Conservation (phyloP, 2,797 vertebrate genomes). For the Xenops minutus region DNA sequence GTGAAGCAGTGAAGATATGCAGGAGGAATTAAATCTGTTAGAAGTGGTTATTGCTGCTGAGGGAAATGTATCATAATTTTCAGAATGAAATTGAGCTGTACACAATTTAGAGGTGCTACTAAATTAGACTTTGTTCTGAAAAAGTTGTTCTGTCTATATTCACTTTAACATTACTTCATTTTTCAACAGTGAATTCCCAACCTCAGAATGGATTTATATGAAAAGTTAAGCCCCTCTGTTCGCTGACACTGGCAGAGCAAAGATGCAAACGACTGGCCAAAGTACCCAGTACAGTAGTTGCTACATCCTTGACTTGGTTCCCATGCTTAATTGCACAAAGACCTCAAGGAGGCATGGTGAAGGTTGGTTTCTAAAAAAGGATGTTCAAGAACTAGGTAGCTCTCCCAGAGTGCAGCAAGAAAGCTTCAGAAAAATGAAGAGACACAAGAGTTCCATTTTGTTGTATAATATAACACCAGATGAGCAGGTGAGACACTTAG, state of each 20-base stretch:
- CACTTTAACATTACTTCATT: neutral
- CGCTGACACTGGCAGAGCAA: neutral
- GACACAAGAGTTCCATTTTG: neutral
- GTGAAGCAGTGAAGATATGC: neutral
- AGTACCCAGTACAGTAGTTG: neutral
- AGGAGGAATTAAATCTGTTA: neutral
- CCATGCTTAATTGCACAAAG: neutral
- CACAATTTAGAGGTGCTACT: neutral
- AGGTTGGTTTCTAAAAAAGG: neutral
- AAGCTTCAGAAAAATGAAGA: neutral
- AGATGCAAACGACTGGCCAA: neutral
- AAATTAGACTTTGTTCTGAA: neutral
- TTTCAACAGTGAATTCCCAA: neutral
- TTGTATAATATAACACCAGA: neutral
- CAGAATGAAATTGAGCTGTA: neutral
- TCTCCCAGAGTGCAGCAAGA: neutral
- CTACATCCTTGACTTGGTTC: neutral
- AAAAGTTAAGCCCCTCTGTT: neutral
- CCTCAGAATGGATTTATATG: neutral
- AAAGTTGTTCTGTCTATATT: neutral
- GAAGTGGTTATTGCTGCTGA: neutral
- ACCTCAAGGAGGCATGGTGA: neutral
- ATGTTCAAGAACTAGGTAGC: neutral
- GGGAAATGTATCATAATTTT: neutral
- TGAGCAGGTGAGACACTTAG: neutral